Conservation (phyloP, 1,140 invertebrate genomes). For the Chrysomallon squamiferum region DNA sequence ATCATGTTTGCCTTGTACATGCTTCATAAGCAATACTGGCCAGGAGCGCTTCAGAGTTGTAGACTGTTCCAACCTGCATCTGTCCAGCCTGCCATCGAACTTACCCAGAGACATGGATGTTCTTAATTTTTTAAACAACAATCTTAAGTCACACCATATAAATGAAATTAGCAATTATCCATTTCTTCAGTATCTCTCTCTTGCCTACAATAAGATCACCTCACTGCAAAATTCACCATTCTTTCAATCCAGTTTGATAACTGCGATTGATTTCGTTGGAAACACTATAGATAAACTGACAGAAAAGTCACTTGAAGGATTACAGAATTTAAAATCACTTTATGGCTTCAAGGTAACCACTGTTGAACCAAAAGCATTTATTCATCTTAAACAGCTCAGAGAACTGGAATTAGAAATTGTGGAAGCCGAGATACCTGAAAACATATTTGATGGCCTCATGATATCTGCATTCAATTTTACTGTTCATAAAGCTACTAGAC, state of each 20-base stretch:
- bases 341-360: conserved; percentile 11
- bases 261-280: conserved; percentile 12
- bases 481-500: conserved; percentile 1
- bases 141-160: conserved; percentile 5
- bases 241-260: conserved; percentile 5
- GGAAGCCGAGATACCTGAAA: conserved; percentile 6
- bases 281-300: conserved; percentile 10
- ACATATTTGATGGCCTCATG: conserved; percentile 7
- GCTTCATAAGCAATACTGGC: conserved; percentile 3
- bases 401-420: conserved; percentile 10
- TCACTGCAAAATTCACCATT: conserved; percentile 6
- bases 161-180: conserved; percentile 7
- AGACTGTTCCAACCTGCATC: conserved; percentile 12
- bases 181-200: conserved; percentile 11
- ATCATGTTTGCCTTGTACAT: background rate
- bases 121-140: conserved; percentile 16
- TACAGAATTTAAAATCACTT: conserved; percentile 11
- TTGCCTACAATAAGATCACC: conserved; percentile 11
- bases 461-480: conserved; percentile 10
- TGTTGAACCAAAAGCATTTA: conserved; percentile 3
- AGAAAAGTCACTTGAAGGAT: conserved; percentile 3
- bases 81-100: background rate
- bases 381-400: conserved; percentile 8
- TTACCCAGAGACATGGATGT: conserved; percentile 12
- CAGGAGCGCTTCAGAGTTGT: conserved; percentile 9